phyloP scores from a whole-genome alignment of 2,113 vertebrate genomes.

The Ploceus nigricollis region DNA sequence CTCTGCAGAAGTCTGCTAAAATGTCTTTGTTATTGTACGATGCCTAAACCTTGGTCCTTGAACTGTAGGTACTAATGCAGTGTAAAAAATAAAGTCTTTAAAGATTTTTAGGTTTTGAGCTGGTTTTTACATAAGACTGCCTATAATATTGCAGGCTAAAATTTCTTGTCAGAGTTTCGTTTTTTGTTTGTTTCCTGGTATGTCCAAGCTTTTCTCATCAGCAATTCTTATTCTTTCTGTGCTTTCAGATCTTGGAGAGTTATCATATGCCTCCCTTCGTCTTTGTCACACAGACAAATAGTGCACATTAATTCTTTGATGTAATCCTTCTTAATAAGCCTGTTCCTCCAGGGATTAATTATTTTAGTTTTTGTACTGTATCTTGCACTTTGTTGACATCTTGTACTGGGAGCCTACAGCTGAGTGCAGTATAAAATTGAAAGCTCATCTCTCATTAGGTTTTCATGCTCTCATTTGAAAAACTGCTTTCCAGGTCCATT shows the following conservation, averaged over 20 bases:
- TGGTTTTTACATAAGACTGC: neutral
- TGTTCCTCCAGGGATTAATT: conserved; percentile 66
- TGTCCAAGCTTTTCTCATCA: neutral
- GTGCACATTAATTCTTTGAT: conserved; percentile 60
- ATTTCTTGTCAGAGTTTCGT: neutral
- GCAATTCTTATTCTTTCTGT: neutral
- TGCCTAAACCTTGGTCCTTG: neutral
- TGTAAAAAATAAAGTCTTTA: neutral
- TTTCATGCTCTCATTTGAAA: conserved; percentile 7
- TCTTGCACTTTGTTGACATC: conserved; percentile 67
- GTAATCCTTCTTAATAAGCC: conserved; percentile 66
- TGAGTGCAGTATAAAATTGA: conserved; percentile 9
- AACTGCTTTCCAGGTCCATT: neutral
- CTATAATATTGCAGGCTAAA: neutral
- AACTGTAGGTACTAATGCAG: neutral
- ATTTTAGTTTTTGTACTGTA: conserved; percentile 58
- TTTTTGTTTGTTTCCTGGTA: neutral
- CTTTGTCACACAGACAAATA: conserved; percentile 48
- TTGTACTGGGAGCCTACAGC: conserved; percentile 33
- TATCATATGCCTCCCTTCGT: conserved; percentile 32
- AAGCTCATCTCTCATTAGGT: conserved; percentile 53
- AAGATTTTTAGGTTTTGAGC: neutral
- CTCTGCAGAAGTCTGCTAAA: neutral
- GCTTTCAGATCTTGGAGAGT: conserved; percentile 12
- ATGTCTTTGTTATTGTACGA: neutral